phyloP scores from a whole-genome alignment of 2,888 invertebrate genomes.

The Synanthedon andrenaeformis region DNA sequence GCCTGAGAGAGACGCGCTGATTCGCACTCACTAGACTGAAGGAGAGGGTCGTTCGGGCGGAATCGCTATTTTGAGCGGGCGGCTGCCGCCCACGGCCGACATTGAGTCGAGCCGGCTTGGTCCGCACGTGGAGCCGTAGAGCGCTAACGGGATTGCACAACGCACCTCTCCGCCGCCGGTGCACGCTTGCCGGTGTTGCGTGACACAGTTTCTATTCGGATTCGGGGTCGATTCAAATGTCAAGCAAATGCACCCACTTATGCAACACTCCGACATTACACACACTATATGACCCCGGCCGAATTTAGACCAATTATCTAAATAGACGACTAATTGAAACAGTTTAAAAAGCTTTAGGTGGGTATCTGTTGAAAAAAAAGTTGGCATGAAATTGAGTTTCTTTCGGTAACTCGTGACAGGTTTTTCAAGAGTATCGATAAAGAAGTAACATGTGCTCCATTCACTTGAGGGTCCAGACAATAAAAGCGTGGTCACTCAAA shows the following conservation, averaged over 20 bases:
- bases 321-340: conserved; percentile 5
- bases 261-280: conserved; percentile 32
- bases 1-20: conserved; percentile 33
- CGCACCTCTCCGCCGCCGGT: conserved; percentile 40
- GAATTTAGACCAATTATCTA: conserved; percentile 24
- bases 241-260: conserved; percentile 68
- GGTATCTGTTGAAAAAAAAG: conserved; percentile 1
- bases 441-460: background rate
- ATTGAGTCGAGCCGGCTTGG: conserved; percentile 61
- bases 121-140: conserved; percentile 61
- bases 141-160: conserved; percentile 68
- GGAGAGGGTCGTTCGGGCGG: conserved; percentile 13
- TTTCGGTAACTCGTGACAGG: background rate
- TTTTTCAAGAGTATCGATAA: background rate
- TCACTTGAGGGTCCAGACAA: too few relatives aligned
- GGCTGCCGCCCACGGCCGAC: conserved; percentile 58
- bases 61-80: conserved; percentile 47
- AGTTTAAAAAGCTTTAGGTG: conserved; percentile 3
- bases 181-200: conserved; percentile 48
- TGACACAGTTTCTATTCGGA: conserved; percentile 71
- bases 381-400: background rate
- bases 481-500: too few relatives aligned
- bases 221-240: conserved; percentile 71
- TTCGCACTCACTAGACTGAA: conserved; percentile 35
- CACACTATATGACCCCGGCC: conserved; percentile 35